Evolutionary conservation across 2,113 vertebrate species (phyloP), one percentile per base, ranked within the genome.

Genomic region (Cercopithecus mona): DNA sequence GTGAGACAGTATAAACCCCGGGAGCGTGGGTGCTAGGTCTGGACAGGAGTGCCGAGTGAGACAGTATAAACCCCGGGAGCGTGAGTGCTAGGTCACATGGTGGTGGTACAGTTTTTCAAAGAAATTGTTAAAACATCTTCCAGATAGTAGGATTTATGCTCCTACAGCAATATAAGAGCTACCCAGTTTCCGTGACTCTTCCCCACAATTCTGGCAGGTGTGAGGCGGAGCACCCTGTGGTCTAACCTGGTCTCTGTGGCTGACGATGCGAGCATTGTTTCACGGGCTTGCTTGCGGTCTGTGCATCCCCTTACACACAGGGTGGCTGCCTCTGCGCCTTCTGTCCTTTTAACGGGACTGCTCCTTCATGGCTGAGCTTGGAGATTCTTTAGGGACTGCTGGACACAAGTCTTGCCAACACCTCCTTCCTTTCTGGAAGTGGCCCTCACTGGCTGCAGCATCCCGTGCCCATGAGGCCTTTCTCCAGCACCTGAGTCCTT

Each of bases 221-320:
- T 68, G 66, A 16, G 32, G 32, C 16, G 6, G 66, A 16, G 13
- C 8, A 1, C n/a, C 68, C 32, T 70, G 68, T 3, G 6, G 2
- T 64, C 10, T 20, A 43, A 18, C 14, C 12, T 6, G 4, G 12
- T 9, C 2, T 57, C 38, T 14, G 40, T 8, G 27, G 82, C 17
- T 4, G 17, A 25, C 0, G 4, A n/a, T 3, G 40, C 2, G 2
- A 14, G 16, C 6, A 35, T 68, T 0, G 2, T 35, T 18, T n/a
- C 66, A 64, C 12, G 11, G 13, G 61, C 27, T 64, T 64, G 27
- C 61, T 30, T 32, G 61, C 12, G 2, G 61, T 64, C 61, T 64
- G 61, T 64, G 61, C 12, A 12, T 64, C 27, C 27, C 52, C 18
- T 55, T 6, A 64, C 11, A 30, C 59, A 30, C 25, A 5, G 25